Percentiles rank a stretch among this genome's conserved stretches.
Evolutionary conservation across 2,113 vertebrate species (phyloP).

Genomic region (Petrocephalus microphthalmus): DNA sequence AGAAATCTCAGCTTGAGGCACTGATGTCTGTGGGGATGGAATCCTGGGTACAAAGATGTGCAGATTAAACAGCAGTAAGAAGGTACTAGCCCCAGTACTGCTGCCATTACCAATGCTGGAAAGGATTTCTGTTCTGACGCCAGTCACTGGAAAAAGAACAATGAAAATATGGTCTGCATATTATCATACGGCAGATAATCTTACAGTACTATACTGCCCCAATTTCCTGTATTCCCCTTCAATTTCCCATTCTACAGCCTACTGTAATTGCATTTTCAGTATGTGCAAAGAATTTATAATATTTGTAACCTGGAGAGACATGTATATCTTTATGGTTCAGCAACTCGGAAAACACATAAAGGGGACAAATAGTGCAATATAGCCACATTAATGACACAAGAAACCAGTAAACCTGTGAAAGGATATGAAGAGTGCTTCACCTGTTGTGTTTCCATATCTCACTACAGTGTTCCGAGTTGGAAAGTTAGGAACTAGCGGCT

Average conservation of each 20-base stretch:
- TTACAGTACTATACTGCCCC: not conserved
- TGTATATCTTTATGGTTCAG: not conserved
- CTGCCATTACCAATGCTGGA: not conserved
- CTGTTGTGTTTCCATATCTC: not conserved
- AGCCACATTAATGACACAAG: too few species aligned
- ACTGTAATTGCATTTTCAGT: not conserved
- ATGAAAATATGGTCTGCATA: not conserved
- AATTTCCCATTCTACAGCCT: not conserved
- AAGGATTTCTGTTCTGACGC: not conserved
- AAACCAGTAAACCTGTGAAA: not conserved
- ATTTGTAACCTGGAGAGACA: not conserved
- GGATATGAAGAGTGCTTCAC: not conserved
- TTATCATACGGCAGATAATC: not conserved
- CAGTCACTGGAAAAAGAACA: not conserved
- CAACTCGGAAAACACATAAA: conserved; percentile 1
- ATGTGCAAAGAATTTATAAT: not conserved
- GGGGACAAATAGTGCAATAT: not conserved
- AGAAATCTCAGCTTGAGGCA: not conserved
- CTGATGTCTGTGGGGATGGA: not conserved
- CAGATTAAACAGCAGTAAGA: not conserved
- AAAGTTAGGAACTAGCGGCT: not conserved
- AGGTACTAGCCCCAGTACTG: not conserved
- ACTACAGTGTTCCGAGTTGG: not conserved
- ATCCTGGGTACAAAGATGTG: not conserved
- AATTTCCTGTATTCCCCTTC: not conserved